Evolutionary conservation across 1,140 invertebrate species (phyloP), one percentile per base, ranked within the genome.

Genomic region (Drosophila santomea): DNA sequence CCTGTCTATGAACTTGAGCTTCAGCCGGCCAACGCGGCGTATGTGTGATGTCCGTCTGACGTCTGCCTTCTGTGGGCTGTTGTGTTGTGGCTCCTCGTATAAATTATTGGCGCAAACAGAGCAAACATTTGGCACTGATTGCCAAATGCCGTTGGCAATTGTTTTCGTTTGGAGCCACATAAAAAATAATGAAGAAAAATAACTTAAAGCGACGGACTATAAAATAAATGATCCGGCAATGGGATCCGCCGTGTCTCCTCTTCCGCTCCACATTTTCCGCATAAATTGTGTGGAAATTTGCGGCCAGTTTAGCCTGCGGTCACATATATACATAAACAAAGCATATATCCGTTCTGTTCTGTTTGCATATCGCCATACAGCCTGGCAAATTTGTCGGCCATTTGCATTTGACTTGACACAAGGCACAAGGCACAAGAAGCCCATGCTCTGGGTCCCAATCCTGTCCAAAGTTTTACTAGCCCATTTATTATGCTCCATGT

Each of bases 131-230:
- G 83, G 64, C 84, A 84, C 84, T 88, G 83, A 88, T 88, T 88
- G 84, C 85, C 80, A 80, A 88, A 80, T 71, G 85, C 85, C 84
- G 48, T 64, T 52, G 80, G 84, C 74, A 76, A 69, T 75, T 84
- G 64, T 74, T 74, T 61, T 74, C 32, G 48, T 64, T 66, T 54
- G 25, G 56, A 39, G 63, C 32, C 69, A 54, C 72, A 84, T 88
- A 80, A 88, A 89, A 90, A 84, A 88, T 88, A 88, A 88, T 88
- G 84, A 88, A 89, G 84, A 88, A 68, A 84, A 88, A 88, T 88
- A 88, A 89, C 84, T 88, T 88, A 89, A 88, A 88, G 84, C 85
- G 84, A 63, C 77, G 80, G 73, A 72, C 84, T 83, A 88, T 88
- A 89, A 88, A 88, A 90, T 84, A 88, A 88, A 88, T 89, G 84